Percentiles rank a stretch among this genome's conserved stretches.
phyloP scores from a whole-genome alignment of 2,797 vertebrate species.

The Darevskia nairensis region DNA sequence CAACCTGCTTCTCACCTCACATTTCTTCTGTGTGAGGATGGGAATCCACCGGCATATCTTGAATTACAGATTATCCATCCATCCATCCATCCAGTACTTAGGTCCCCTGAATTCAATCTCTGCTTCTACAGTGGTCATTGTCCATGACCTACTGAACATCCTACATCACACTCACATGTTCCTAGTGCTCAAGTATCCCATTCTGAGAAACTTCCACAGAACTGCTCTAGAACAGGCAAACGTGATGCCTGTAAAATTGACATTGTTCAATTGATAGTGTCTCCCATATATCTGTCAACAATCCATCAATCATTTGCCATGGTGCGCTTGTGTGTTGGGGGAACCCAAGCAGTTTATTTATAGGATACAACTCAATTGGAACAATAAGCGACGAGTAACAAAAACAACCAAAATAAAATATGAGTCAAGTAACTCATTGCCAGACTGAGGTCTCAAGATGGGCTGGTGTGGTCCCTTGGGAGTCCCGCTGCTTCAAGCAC shows the following conservation, averaged over 20 bases:
- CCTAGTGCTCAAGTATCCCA: not conserved
- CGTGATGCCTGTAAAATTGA: not conserved
- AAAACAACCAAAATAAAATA: conserved; percentile 71
- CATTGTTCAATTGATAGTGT: not conserved
- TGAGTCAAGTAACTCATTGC: conserved; percentile 71
- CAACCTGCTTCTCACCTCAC: not conserved
- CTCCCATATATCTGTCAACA: conserved; percentile 50
- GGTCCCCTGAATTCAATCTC: not conserved
- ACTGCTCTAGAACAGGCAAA: not conserved
- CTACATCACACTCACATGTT: not conserved
- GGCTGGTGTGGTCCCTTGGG: conserved; percentile 71
- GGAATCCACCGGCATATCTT: not conserved
- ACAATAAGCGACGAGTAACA: conserved; percentile 71
- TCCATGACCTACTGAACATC: not conserved
- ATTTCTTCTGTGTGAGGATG: not conserved
- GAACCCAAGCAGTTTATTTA: conserved; percentile 67
- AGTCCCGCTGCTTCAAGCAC: conserved; percentile 74
- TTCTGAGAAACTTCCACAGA: too few species aligned
- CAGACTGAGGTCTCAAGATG: conserved; percentile 76
- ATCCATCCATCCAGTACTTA: not conserved
- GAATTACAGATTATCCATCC: not conserved
- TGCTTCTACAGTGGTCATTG: not conserved
- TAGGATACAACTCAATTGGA: conserved; percentile 68
- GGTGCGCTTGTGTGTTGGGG: conserved; percentile 34
- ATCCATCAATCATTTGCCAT: conserved; percentile 54